Conservation (phyloP, 2,113 vertebrate genomes). For the Empidonax traillii region DNA sequence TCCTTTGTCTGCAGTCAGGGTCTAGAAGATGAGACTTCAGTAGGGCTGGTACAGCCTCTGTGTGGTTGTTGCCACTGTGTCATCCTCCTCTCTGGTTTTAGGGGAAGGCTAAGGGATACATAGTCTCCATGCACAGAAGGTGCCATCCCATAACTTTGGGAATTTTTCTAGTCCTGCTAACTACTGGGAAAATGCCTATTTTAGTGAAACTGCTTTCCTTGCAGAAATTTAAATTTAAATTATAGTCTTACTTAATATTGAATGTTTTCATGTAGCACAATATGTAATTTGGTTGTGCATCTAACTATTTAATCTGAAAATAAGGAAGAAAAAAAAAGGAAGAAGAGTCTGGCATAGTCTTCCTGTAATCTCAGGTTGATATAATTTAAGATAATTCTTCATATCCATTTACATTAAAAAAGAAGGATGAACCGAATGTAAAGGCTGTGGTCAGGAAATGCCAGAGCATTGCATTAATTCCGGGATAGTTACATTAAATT, state of each 20-base stretch:
- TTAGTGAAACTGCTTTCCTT: background rate
- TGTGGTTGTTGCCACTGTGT: background rate
- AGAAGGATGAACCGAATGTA: background rate
- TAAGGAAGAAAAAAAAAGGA: background rate
- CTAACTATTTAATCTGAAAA: background rate
- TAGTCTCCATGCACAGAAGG: background rate
- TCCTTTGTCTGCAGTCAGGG: background rate
- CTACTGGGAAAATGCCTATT: background rate
- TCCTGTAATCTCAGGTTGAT: background rate
- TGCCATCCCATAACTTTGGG: background rate
- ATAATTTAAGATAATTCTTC: background rate
- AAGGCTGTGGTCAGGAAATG: background rate
- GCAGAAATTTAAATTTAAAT: background rate
- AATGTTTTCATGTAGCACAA: background rate
- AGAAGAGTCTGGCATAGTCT: background rate
- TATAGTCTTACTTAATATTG: background rate
- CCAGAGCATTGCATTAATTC: background rate
- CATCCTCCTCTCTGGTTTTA: background rate
- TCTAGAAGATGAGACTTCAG: background rate
- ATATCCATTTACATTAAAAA: background rate
- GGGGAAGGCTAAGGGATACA: background rate
- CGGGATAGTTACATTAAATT: background rate
- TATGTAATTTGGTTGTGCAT: background rate
- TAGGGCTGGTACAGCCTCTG: fast-evolving
- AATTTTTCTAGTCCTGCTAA: background rate